Evolutionary conservation across 1,140 invertebrate genomes (phyloP), one percentile per base, ranked within the genome.

Genomic region (Planococcus citri): DNA sequence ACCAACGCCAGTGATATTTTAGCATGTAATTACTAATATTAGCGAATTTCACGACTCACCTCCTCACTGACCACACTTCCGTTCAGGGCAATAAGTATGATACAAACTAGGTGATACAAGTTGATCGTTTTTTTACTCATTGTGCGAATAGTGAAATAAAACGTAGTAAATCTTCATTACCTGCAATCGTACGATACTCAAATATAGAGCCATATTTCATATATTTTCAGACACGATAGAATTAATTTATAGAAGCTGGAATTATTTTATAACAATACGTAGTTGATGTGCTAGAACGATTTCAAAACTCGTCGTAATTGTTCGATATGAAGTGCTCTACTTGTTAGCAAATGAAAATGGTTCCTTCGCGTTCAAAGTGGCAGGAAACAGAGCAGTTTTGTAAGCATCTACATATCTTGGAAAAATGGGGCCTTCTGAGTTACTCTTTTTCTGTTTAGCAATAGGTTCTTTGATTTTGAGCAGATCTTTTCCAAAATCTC

Each of bases 261-360:
- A 17, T 9, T 17, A n/a, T 51, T 2, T 51, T 2, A 20, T 51
- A 51, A 51, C 10, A 51, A 51, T 51, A n/a, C 41, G n/a, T n/a
- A n/a, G n/a, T 51, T 17, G 41, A 17, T n/a, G 41, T 51, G 41
- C 12, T 9, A 51, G 6, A 51, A 51, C 17, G 41, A 51, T 9
- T 51, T 9, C 41, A 51, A 37, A 37, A n/a, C n/a, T 12, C 29
- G 29, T 33, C 2, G 41, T 37, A 37, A 37, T 37, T 37, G 33
- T 37, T 51, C 41, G n/a, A 51, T 51, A 51, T n/a, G 41, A 51
- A 51, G 41, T 51, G 41, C 41, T 51, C 41, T 51, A 51, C 41
- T 51, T 51, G 2, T 51, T 51, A 9, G 6, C 29, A 12, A n/a
- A n/a, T n/a, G n/a, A n/a, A n/a, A n/a, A 33, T 33, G 29, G 29